Percentiles rank a stretch among this genome's conserved stretches.
These are phyloP conservation scores for Xylota sylvarum DNA, from an alignment of 2,888 invertebrate genomes.

Conservation along the genomic window DNA sequence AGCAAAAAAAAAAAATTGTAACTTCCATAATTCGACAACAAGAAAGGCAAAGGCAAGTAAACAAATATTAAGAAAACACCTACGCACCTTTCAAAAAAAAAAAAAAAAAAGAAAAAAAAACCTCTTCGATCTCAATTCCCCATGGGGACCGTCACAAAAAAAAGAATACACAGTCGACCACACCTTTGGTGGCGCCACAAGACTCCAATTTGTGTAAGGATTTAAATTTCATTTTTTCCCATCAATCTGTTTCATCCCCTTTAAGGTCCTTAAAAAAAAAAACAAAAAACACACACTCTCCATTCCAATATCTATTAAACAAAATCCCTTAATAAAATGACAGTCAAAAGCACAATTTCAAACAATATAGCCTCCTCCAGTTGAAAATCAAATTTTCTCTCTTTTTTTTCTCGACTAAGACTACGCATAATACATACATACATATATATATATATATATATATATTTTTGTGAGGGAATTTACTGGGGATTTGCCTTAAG, in stretches of 20 bases:
- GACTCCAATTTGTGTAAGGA: background rate
- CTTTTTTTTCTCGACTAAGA: background rate
- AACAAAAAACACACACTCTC: background rate
- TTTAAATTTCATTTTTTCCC: background rate
- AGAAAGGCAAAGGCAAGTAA: background rate
- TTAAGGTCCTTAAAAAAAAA: background rate
- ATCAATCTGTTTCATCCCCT: background rate
- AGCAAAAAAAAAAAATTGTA: no score
- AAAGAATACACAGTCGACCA: background rate
- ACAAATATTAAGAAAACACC: background rate
- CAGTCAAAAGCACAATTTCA: background rate
- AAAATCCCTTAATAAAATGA: background rate
- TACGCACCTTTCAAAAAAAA: background rate
- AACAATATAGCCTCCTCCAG: slow-evolving; percentile 1
- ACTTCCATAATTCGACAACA: background rate
- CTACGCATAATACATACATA: no score
- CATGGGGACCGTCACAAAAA: background rate
- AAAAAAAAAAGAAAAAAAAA: no score
- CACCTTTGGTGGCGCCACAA: background rate
- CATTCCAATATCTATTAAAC: background rate
- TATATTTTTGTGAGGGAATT: background rate
- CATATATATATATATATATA: no score
- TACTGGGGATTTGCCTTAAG: slow-evolving; percentile 12
- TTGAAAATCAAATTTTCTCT: slow-evolving; percentile 4
- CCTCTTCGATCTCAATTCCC: background rate